Conservation (phyloP, 2,797 vertebrate genomes). For the Eupleurogrammus muticus region DNA sequence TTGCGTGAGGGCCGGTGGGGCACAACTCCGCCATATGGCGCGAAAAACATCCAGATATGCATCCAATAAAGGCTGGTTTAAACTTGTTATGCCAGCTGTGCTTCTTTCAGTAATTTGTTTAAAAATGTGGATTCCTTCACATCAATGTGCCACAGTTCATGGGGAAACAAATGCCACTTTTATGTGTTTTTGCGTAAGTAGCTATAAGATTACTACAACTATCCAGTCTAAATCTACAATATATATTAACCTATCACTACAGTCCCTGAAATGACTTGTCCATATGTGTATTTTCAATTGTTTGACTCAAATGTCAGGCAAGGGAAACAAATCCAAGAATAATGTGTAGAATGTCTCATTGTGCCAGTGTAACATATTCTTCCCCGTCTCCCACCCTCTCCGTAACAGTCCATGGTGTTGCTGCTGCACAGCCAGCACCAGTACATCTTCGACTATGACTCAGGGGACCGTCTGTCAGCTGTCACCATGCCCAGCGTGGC, state of each 20-base stretch:
- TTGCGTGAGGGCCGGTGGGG: slow-evolving; percentile 5
- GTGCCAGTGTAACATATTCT: background rate
- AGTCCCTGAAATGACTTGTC: background rate
- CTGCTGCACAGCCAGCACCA: slow-evolving; percentile 98
- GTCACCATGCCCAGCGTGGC: slow-evolving; percentile 99
- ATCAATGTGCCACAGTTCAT: background rate
- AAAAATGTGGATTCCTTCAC: background rate
- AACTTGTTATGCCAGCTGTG: background rate
- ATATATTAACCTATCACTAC: background rate
- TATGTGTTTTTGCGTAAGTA: background rate
- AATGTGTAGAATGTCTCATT: background rate
- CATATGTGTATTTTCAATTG: background rate
- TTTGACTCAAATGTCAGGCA: background rate
- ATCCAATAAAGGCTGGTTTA: slow-evolving; percentile 25
- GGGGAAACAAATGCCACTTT: background rate
- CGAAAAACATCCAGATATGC: slow-evolving; percentile 17
- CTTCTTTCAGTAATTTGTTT: background rate
- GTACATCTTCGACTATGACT: slow-evolving; percentile 98
- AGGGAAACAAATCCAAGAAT: background rate
- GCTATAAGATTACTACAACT: background rate
- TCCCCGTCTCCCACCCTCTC: slow-evolving; percentile 34
- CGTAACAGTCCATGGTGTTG: slow-evolving; percentile 95
- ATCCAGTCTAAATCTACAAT: background rate
- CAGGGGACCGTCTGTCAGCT: slow-evolving; percentile 93
- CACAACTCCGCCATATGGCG: slow-evolving; percentile 25